Percentiles rank a stretch among this genome's conserved stretches.
These are phyloP conservation scores for Drosophila santomea DNA, from an alignment of 1,140 invertebrate genomes.

Conservation along the genomic window DNA sequence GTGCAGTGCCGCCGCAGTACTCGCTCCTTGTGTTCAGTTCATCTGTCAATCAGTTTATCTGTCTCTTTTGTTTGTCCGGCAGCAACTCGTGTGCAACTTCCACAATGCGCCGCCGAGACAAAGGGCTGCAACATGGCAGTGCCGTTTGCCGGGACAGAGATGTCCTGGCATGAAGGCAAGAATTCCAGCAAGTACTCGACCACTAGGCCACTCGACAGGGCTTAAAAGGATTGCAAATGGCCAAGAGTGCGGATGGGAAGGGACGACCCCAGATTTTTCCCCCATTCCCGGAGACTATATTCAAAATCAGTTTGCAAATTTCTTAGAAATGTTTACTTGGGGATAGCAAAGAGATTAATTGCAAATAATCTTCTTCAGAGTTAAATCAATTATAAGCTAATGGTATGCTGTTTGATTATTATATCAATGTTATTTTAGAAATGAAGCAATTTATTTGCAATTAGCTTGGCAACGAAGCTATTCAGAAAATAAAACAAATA, in stretches of 20 bases:
- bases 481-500: too few species aligned
- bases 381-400: too few species aligned
- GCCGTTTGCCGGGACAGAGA: slow-evolving; percentile 8
- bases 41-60: slow-evolving; percentile 55
- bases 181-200: too few species aligned
- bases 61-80: slow-evolving; percentile 44
- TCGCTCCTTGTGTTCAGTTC: slow-evolving; percentile 24
- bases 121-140: slow-evolving; percentile 55
- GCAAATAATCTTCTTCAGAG: too few species aligned
- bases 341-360: too few species aligned
- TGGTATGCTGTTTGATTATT: too few species aligned
- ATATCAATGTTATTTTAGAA: too few species aligned
- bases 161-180: neutral
- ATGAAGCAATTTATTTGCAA: too few species aligned
- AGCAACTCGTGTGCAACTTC: slow-evolving; percentile 51
- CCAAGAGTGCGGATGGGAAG: neutral
- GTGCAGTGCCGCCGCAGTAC: slow-evolving; percentile 20
- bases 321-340: neutral
- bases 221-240: slow-evolving; percentile 2
- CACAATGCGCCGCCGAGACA: slow-evolving; percentile 52
- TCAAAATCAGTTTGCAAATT: neutral
- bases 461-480: too few species aligned
- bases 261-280: neutral
- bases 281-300: neutral
- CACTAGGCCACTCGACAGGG: neutral